Evolutionary conservation across 2,888 invertebrate genomes (phyloP).

Genomic region (Nomada fabriciana): DNA sequence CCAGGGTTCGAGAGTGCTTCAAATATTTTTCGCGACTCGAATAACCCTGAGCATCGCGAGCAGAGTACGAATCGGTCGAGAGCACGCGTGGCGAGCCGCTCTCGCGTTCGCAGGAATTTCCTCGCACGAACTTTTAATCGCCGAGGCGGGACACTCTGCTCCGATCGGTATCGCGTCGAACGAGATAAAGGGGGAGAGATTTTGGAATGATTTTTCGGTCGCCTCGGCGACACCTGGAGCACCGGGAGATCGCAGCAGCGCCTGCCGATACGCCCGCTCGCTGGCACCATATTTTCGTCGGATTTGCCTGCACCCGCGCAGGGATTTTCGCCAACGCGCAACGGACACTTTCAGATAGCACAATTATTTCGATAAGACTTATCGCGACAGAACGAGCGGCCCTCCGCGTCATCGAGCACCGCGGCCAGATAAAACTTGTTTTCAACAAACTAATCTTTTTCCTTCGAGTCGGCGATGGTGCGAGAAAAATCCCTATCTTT

Average conservation of each 20-base stretch:
- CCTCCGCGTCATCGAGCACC: conserved; percentile 56
- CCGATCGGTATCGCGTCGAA: too few species aligned
- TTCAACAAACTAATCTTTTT: conserved; percentile 78
- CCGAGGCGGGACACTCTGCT: too few species aligned
- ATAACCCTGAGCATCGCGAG: conserved; percentile 58
- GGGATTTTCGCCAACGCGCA: conserved; percentile 68
- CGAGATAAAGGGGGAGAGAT: too few species aligned
- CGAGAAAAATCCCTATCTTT: conserved; percentile 73
- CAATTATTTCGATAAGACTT: conserved; percentile 79
- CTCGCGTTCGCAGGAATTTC: not conserved
- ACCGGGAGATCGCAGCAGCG: not conserved
- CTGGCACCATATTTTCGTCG: conserved; percentile 10
- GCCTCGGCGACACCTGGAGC: not conserved
- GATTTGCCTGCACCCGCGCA: conserved; percentile 19
- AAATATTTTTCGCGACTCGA: conserved; percentile 68
- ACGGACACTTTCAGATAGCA: conserved; percentile 72
- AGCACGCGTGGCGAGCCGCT: not conserved
- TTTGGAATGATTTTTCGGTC: too few species aligned
- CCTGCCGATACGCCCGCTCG: not conserved
- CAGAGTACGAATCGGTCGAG: conserved; percentile 29
- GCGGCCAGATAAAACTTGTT: conserved; percentile 77
- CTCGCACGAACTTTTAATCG: too few species aligned
- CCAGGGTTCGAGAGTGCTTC: conserved; percentile 67
- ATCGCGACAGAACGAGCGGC: conserved; percentile 61
- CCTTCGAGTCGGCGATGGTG: conserved; percentile 60